Evolutionary conservation across 2,888 invertebrate species (phyloP).

Genomic region (Microctonus brassicae): DNA sequence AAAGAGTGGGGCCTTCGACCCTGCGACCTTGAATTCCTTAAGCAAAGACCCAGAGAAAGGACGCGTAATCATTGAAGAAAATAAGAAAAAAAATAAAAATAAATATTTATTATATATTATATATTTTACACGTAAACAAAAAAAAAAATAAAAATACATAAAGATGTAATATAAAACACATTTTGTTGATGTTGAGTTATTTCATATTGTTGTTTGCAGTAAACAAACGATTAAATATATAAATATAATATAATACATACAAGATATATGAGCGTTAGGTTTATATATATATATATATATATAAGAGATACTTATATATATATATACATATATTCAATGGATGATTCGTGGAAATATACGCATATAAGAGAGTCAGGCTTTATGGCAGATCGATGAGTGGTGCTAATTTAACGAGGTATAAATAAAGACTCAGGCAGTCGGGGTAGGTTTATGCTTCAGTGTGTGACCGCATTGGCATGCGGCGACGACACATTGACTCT

Average conservation of each 20-base stretch:
- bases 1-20: slow-evolving; percentile 34
- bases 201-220: background rate
- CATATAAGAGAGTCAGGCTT: background rate
- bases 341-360: background rate
- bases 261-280: background rate
- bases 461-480: slow-evolving; percentile 15
- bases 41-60: slow-evolving; percentile 18
- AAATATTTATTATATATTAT: background rate
- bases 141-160: background rate
- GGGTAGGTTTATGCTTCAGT: slow-evolving; percentile 20
- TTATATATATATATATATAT: too few species aligned
- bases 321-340: too few species aligned
- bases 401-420: slow-evolving; percentile 65
- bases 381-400: slow-evolving; percentile 57
- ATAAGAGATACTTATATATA: background rate
- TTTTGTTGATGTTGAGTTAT: slow-evolving; percentile 1
- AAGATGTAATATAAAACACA: slow-evolving; percentile 1
- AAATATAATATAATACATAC: background rate
- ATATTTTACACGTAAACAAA: background rate
- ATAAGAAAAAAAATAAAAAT: slow-evolving; percentile 1
- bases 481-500: background rate
- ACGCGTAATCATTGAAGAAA: slow-evolving; percentile 6
- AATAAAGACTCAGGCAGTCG: slow-evolving; percentile 54
- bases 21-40: slow-evolving; percentile 32
- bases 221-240: slow-evolving; percentile 1